Evolutionary conservation across 2,113 vertebrate genomes (phyloP), one percentile per base, ranked within the genome.

Genomic region (Glareola pratincola): DNA sequence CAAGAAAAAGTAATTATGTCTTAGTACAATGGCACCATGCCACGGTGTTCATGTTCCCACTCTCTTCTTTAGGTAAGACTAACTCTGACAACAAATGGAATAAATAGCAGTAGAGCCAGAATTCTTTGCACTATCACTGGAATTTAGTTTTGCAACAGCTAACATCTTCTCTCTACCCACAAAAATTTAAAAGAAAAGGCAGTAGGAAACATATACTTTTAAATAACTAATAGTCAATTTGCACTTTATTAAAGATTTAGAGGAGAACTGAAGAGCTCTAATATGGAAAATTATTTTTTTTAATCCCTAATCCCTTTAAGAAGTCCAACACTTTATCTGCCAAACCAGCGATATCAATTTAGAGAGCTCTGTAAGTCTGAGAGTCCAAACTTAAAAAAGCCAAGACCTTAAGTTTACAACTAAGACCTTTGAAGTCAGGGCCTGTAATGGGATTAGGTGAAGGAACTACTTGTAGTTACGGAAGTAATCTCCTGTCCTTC

Each of bases 1-100:
- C 62, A 90, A 83, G 77, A 95, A 96, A 94, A 97, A 85, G 77
- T 51, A 75, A 88, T 94, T 7, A 15, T 4, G 64, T 88, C 88
- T 97, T 67, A 95, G 76, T 71, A 56, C 36, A 83, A 62, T 5
- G 66, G 75, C 79, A 88, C 57, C 64, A 22, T 62, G 73, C 67
- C 92, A 95, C 1, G 2, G 84, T 87, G 80, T 89, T 95, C 75
- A 67, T 81, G 87, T 78, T 85, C 88, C 84, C 75, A 82, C 71
- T 78, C 66, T 36, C 30, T 93, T 96, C 80, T 95, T 96, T 59
- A 85, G 72, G 81, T 67, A 97, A 76, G 71, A 95, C 74, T 73
- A 96, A 90, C 68, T 81, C 48, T 22, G 54, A 66, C 30, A 77
- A 90, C 69, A 94, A n/a, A 90, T 27, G 50, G 77, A 94, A 85